Base-by-base conservation (phyloP, 2,888 invertebrate genomes). In the Megaustenia siamemsis region DNA sequence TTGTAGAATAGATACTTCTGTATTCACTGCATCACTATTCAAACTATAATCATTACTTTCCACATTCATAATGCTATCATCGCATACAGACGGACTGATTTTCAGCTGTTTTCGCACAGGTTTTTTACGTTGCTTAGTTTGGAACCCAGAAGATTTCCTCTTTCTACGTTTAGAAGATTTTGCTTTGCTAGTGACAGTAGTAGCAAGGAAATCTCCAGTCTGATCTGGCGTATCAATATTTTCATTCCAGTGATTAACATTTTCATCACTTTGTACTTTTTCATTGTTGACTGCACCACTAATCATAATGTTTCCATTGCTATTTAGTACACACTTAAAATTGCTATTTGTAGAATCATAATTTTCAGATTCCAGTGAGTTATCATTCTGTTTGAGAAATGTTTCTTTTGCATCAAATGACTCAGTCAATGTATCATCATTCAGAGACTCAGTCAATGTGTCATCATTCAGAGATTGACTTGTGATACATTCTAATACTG, bases 61-160 rank as follows among this genome's bases (percentile, higher is more conserved):
- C 28, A 28, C 45, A 49, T 49, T 49, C 32, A 73, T 32, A 73
- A 32, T 18, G n/a, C 6, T 24, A 8, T 77, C n/a, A 43, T 78
- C 53, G 66, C 28, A 63, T 43, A 43, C 78, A 18, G 15, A 4
- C 28, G 38, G 53, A 21, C 60, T 4, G 2, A 3, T 12, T 32
- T 18, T 5, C 21, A 24, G 24, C 45, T 63, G 45, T 32, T 83
- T 68, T 76, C 32, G 38, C 21, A 43, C 66, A 28, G 83, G 68
- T 40, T 83, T 73, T 77, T 76, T 83, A 21, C 77, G 76, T 12
- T 32, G 83, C 38, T 76, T 82, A n/a, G 35, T 35, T 53, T 45
- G 76, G 68, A 76, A 66, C 45, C 77, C 77, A n/a, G 76, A 15
- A 24, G 76, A 76, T 83, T 83, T 83, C 38, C 83, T 45, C 28